Base-by-base conservation (phyloP, 2,888 invertebrate genomes). In the Campopleginae sp. region DNA sequence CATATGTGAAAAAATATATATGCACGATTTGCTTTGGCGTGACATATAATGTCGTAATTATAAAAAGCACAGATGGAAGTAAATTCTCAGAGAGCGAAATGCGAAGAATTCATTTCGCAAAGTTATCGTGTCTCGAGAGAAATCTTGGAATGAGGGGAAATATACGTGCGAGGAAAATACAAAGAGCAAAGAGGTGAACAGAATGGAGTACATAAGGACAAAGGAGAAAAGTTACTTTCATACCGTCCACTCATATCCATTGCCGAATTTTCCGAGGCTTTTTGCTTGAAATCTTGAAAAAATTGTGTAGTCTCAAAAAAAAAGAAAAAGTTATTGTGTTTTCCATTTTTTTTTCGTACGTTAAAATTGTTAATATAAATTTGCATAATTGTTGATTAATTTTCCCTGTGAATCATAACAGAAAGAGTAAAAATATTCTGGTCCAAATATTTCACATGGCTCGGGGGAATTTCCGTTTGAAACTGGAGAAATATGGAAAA, bases 111-210 rank as follows among this genome's bases (percentile, higher is more conserved):
- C 71, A 76, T 80, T 75, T 51, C 23, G 10, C 23, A 71, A 84
- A 71, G 70, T 82, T 77, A n/a, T 72, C 72, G 23, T 51, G 80
- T 80, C 84, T 77, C 84, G 27, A 44, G 84, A 80, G 80, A 84
- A 80, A 84, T 84, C 84, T 71, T 23, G n/a, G 8, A 46, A 42
- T 61, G 70, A 42, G 38, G 31, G 54, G 58, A 27, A 66, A 14
- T 63, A 54, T 58, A 46, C 23, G 46, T 14, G 51, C 46, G 27
- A 48, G 19, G 19, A 66, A 51, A 27, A 66, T 14, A 42, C 38
- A 31, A 48, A 14, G 42, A 65, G n/a, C 61, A 19, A 42, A 12
- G 19, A 54, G 12, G 66, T 17, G 23, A 33, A 46, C 31, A 31
- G 46, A 63, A 10, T n/a, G n/a, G 63, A 33, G 44, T 38, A 31